Conservation (phyloP, 2,797 vertebrate species). For the Crypturellus tataupa region DNA sequence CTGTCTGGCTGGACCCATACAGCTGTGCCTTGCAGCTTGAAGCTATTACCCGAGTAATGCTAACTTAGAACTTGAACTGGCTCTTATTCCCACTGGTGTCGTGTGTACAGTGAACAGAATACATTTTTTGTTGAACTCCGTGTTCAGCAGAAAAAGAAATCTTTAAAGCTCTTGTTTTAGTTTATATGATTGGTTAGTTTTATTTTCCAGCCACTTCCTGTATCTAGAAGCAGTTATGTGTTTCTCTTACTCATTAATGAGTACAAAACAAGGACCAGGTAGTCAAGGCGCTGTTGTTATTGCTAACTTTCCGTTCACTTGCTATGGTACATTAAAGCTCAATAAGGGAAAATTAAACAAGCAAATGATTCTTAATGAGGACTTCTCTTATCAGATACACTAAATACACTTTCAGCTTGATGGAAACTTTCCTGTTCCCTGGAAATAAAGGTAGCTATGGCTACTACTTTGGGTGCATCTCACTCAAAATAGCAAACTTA, state of each 20-base stretch:
- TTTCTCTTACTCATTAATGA: conserved; percentile 63
- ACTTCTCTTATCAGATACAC: conserved; percentile 61
- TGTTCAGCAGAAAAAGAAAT: conserved; percentile 20
- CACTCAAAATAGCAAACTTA: background rate
- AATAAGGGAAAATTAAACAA: conserved; percentile 59
- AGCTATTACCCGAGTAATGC: conserved; percentile 81
- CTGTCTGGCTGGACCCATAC: conserved; percentile 81
- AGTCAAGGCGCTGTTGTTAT: conserved; percentile 34
- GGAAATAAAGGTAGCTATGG: background rate
- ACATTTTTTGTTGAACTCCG: conserved; percentile 56
- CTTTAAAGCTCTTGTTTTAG: conserved; percentile 52
- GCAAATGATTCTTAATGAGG: conserved; percentile 52
- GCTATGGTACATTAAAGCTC: conserved; percentile 39
- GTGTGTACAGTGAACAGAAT: conserved; percentile 79
- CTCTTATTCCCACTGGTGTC: conserved; percentile 80
- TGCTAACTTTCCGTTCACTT: background rate
- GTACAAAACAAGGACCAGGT: conserved; percentile 28
- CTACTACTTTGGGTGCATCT: background rate
- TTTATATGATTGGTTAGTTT: conserved; percentile 31
- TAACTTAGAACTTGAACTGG: conserved; percentile 78
- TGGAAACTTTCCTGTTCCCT: background rate
- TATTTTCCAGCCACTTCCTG: conserved; percentile 76
- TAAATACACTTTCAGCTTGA: background rate
- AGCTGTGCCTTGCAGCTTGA: conserved; percentile 84
- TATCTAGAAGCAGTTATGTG: conserved; percentile 67